Evolutionary conservation across 2,797 vertebrate species (phyloP).

Genomic region (Peromyscus aztecus): DNA sequence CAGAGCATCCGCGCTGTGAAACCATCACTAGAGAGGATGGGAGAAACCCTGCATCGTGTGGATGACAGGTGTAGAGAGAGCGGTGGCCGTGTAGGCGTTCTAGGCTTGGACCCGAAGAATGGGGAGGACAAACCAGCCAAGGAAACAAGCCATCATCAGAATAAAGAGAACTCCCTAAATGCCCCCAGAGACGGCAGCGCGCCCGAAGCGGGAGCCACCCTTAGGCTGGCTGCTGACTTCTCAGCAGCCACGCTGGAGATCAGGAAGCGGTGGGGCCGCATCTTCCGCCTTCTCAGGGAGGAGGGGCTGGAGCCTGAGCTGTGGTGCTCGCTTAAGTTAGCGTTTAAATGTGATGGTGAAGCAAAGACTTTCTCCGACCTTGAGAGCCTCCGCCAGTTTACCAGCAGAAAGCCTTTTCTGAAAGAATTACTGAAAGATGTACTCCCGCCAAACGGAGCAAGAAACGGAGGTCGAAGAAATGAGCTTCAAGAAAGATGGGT

Average conservation of each 20-base stretch:
- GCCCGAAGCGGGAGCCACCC: background rate
- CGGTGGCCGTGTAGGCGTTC: background rate
- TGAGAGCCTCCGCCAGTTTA: constrained; percentile 56
- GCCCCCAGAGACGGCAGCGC: background rate
- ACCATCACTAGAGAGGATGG: background rate
- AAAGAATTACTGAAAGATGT: constrained; percentile 56
- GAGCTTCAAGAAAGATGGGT: constrained; percentile 50
- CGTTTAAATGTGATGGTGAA: constrained; percentile 65
- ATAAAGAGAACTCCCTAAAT: background rate
- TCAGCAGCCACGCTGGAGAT: constrained; percentile 43
- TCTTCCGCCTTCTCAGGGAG: constrained; percentile 62
- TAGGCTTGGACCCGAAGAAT: background rate
- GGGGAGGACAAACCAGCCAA: background rate
- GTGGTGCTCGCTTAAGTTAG: constrained; percentile 18
- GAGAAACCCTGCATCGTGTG: background rate
- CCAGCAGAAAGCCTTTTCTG: background rate
- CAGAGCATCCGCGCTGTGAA: background rate
- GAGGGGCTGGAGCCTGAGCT: constrained; percentile 48
- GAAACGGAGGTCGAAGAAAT: background rate
- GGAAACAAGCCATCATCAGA: background rate
- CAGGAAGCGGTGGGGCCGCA: constrained; percentile 16
- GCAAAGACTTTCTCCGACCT: constrained; percentile 55
- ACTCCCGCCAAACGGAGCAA: background rate
- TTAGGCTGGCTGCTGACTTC: constrained; percentile 49
- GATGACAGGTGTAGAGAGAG: background rate